phyloP scores from a whole-genome alignment of 1,140 invertebrate species.

The Galendromus occidentalis region DNA sequence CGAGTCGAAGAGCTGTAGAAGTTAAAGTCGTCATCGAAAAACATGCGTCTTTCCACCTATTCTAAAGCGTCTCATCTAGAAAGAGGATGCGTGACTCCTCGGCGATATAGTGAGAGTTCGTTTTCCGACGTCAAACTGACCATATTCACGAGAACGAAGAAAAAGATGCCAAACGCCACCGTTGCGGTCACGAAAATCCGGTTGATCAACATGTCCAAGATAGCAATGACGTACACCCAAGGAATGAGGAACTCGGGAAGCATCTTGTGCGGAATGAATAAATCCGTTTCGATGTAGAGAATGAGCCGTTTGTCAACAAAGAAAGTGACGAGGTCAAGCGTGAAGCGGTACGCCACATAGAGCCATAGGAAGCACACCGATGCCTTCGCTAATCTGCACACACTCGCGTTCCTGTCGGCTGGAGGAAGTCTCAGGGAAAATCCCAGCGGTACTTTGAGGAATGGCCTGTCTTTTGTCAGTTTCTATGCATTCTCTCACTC shows the following conservation, averaged over 20 bases:
- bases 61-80: background rate
- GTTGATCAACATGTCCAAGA: background rate
- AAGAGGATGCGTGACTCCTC: too few relatives aligned
- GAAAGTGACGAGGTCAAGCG: background rate
- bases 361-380: background rate
- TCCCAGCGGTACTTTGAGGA: too few relatives aligned
- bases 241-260: background rate
- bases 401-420: too few relatives aligned
- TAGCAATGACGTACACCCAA: background rate
- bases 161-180: background rate
- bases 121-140: background rate
- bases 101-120: too few relatives aligned
- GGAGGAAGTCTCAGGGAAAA: too few relatives aligned
- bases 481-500: too few relatives aligned
- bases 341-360: background rate
- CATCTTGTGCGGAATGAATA: background rate
- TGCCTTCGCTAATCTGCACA: too few relatives aligned
- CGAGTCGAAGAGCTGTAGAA: background rate
- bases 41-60: background rate
- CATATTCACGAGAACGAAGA: background rate
- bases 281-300: background rate
- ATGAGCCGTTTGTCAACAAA: background rate
- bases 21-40: background rate
- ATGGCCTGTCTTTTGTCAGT: too few relatives aligned
- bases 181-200: background rate